Conservation (phyloP, 2,888 invertebrate genomes). For the Macrophya alboannulata region DNA sequence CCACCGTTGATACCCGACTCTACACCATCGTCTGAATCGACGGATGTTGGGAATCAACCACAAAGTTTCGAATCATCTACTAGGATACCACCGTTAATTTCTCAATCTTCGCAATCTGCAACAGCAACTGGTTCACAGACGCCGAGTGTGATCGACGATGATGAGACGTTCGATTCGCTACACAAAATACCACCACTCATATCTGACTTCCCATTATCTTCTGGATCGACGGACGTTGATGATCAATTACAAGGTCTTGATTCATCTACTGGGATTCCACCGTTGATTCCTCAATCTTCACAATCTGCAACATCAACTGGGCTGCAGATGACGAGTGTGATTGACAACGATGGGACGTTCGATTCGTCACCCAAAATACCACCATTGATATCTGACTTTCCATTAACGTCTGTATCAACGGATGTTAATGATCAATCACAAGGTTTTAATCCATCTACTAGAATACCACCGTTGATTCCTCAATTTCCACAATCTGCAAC, state of each 20-base stretch:
- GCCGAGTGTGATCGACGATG: neutral
- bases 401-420: neutral
- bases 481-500: neutral
- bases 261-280: neutral
- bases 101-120: neutral
- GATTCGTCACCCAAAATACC: neutral
- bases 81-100: slow-evolving; percentile 14
- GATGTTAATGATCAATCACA: neutral
- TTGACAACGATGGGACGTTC: neutral
- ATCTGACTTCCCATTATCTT: neutral
- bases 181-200: slow-evolving; percentile 2
- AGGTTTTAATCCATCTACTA: neutral
- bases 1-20: neutral
- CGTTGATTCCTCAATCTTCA: slow-evolving; percentile 12
- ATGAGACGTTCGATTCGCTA: neutral
- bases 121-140: neutral
- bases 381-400: neutral
- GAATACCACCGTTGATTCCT: neutral
- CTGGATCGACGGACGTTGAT: neutral
- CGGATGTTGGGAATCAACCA: neutral
- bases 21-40: neutral
- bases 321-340: neutral
- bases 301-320: neutral
- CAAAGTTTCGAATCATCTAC: neutral
- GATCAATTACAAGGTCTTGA: neutral